Evolutionary conservation across 2,113 vertebrate species (phyloP).

Genomic region (Xiphorhynchus elegans): DNA sequence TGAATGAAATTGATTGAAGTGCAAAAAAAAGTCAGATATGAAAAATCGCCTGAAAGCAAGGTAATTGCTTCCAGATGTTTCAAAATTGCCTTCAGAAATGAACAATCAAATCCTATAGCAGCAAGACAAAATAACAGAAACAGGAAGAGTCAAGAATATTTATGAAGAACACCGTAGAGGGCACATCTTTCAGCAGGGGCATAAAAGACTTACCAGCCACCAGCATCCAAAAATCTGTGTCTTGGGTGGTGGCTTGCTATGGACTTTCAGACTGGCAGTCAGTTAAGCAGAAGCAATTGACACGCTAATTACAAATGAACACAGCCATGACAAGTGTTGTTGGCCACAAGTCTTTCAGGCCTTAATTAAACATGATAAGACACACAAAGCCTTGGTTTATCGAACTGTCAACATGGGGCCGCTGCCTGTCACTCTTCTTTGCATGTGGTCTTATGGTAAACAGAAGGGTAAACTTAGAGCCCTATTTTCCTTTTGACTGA

Average conservation of each 20-base stretch:
- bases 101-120: neutral
- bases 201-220: neutral
- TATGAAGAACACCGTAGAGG: neutral
- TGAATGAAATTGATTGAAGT: neutral
- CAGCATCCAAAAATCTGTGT: neutral
- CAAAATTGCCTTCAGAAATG: conserved; percentile 12
- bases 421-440: neutral
- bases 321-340: neutral
- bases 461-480: neutral
- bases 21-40: neutral
- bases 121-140: neutral
- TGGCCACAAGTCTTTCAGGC: conserved; percentile 26
- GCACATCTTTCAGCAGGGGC: neutral
- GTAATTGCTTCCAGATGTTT: conserved; percentile 44
- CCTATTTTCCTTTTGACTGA: neutral
- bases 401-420: neutral
- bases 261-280: neutral
- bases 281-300: conserved; percentile 9
- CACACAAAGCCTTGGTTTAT: conserved; percentile 22
- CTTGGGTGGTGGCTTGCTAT: neutral
- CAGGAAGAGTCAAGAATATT: neutral
- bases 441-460: neutral
- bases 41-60: neutral
- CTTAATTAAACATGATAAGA: conserved; percentile 47
- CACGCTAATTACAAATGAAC: conserved; percentile 43